Base-by-base conservation (phyloP, 2,113 vertebrate genomes). In the Pygathrix nemaeus region DNA sequence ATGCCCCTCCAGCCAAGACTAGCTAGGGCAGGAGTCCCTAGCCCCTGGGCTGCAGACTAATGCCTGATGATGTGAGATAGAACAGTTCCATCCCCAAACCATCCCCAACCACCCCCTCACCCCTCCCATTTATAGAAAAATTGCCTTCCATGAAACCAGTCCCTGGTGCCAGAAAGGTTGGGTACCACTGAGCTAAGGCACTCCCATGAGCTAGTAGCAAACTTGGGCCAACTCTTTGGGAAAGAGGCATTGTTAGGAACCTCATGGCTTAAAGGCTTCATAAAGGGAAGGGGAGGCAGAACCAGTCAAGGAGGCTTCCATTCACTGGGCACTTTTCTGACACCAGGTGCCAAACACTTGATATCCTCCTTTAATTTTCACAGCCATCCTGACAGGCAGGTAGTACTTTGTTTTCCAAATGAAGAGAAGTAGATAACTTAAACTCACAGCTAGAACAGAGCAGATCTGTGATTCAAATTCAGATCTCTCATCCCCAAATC, bases 351-450 rank as follows among this genome's bases (percentile, higher is more conserved):
- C 48, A 5, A n/a, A 23, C 75, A 32, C 20, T 4, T 50, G 23
- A 25, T n/a, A 4, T 5, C 43, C 12, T 70, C n/a, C 57, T 68
- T 17, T 45, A 18, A 48, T 72, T 75, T 76, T 93, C 89, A 93
- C 40, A 75, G 68, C 32, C 25, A 32, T 75, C 48, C 52, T 35
- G 20, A 90, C 32, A 96, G 86, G 55, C 64, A 85, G 55, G 35
- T 43, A 70, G 35, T 72, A 27, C 59, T 94, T 30, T 66, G 43
- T 95, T 92, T 86, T 90, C 61, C 38, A 92, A 50, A 76, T 72
- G 21, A 87, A 91, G 57, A 93, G 57, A 88, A 93, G n/a, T 88
- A 61, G 78, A 82, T 88, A 38, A 78, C 18, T 59, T 89, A 61
- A 70, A 72, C 20, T 70, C 50, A 68, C 50, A 88, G 50, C 86